Evolutionary conservation across 1,140 invertebrate genomes (phyloP), one percentile per base, ranked within the genome.

Genomic region (Drosophila insularis): DNA sequence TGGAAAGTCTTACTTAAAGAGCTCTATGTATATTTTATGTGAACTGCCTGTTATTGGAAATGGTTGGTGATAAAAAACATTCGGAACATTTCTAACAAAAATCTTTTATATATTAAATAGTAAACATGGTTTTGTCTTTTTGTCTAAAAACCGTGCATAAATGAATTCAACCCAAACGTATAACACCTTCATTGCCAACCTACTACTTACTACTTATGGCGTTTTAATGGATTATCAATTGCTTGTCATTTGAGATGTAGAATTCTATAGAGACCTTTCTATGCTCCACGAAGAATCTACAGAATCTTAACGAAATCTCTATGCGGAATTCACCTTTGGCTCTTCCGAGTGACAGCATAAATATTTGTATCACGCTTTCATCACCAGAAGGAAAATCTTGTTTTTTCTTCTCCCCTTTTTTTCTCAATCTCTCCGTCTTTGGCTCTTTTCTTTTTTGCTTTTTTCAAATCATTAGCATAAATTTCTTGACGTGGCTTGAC

Each of bases 391-490:
- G 31, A 56, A 78, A 74, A 78, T 74, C 63, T 71, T 65, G 21
- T 58, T 77, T 77, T 73, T 68, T 75, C 27, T 54, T 61, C 23
- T 62, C 37, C 23, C 10, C 10, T 1, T 50, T 50, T 11, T 10
- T 37, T 13, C 35, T 37, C 35, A 37, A 37, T 37, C 35, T 37
- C 35, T 37, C 35, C 11, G 3, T 37, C 35, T 37, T 13, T 37
- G 1, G 10, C 61, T 71, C 54, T 14, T 43, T 77, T 70, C 66
- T 62, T 75, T 40, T 40, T 19, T 58, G 14, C 39, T 39, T 27
- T 43, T 68, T 23, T 46, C 61, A 76, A 87, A 89, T 89, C 76
- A 87, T 87, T 87, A 89, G 79, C 84, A 87, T 87, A 87, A 77
- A 87, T 81, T 87, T 80, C 62, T 68, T 64, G 68, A 66, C 74